A percentile compares a stretch with the other conserved stretches of the same genome.
These are phyloP conservation scores for Stegophylla sp. DNA, from an alignment of 2,888 invertebrate species.

Conservation along the genomic window DNA sequence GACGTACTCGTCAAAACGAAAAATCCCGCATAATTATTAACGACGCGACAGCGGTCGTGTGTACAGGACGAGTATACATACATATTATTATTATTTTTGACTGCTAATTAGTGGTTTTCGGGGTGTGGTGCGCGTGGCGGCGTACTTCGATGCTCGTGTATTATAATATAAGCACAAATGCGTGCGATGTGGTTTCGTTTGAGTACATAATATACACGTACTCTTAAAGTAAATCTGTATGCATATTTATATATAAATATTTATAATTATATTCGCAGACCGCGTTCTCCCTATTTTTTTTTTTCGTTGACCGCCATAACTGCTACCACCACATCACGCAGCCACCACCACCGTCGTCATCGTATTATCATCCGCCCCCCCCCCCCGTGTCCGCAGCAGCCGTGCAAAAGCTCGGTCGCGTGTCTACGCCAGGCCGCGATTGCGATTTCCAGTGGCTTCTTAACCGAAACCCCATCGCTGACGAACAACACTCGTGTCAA, in stretches of 20 bases:
- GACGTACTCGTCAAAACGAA: neutral
- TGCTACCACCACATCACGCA: too few species aligned
- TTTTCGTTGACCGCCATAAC: neutral
- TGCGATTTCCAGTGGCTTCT: constrained; percentile 51
- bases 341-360: too few species aligned
- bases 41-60: neutral
- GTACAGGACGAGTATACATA: neutral
- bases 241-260: neutral
- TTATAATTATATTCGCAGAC: neutral
- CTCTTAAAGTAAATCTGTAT: too few species aligned
- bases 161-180: neutral
- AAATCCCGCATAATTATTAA: neutral
- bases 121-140: neutral
- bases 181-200: constrained; percentile 21
- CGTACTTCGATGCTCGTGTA: neutral
- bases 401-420: constrained; percentile 31
- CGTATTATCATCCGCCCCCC: neutral
- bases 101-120: neutral
- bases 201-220: neutral
- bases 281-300: neutral
- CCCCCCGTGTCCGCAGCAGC: constrained; percentile 15
- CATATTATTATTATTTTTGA: too few species aligned
- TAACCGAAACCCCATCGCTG: constrained; percentile 42
- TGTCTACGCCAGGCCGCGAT: neutral
- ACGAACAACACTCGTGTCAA: constrained; percentile 41